Evolutionary conservation across 2,888 invertebrate genomes (phyloP).

Genomic region (Alentia gelatinosa): DNA sequence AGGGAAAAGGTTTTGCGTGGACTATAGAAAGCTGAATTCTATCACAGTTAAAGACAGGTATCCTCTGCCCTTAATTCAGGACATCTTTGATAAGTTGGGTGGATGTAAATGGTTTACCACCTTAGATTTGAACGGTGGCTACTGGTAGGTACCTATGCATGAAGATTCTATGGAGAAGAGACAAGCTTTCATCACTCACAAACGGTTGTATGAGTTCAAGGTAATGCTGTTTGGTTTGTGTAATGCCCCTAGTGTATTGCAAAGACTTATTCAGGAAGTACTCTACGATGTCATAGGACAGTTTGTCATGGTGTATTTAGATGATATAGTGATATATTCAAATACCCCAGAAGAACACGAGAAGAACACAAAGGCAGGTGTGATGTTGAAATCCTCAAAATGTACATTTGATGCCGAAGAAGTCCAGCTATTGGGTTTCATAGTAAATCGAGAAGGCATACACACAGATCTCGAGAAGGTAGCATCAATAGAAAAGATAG

Average conservation of each 20-base stretch:
- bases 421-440: constrained; percentile 24
- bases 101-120: constrained; percentile 56
- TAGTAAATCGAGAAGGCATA: constrained; percentile 57
- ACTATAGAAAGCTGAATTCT: too few relatives aligned
- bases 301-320: constrained; percentile 51
- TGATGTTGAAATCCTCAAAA: constrained; percentile 15
- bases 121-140: constrained; percentile 59
- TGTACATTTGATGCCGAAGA: not conserved
- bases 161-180: constrained; percentile 57
- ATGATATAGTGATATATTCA: constrained; percentile 55
- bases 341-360: constrained; percentile 4
- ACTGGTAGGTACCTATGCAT: constrained; percentile 58
- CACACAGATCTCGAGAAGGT: not conserved
- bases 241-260: constrained; percentile 60
- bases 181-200: constrained; percentile 56
- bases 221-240: constrained; percentile 61
- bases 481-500: not conserved
- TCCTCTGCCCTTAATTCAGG: constrained; percentile 60
- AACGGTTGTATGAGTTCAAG: constrained; percentile 58
- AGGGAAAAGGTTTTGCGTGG: constrained; percentile 57
- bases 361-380: not conserved
- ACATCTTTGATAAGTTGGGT: constrained; percentile 61
- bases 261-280: constrained; percentile 56
- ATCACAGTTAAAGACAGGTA: constrained; percentile 54
- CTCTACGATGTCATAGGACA: constrained; percentile 32